Conservation (phyloP, 2,888 invertebrate species). For the Sphaerophoria taeniata region DNA sequence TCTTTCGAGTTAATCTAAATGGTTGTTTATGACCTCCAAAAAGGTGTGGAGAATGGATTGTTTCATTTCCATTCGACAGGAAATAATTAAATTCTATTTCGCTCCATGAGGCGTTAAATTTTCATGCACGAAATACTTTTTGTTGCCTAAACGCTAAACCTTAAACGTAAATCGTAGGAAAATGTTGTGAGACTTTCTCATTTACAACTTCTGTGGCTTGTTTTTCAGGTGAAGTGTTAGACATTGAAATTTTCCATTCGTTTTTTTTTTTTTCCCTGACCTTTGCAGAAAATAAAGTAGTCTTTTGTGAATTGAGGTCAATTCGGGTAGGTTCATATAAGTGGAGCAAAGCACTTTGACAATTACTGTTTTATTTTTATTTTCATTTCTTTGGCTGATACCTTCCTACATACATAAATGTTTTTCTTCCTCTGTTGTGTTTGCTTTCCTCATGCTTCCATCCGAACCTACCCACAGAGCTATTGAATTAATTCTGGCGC, state of each 20-base stretch:
- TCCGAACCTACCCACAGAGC: neutral
- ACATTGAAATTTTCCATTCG: neutral
- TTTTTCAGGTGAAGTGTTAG: conserved; percentile 10
- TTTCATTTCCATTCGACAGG: conserved; percentile 54
- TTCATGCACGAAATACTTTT: conserved; percentile 41
- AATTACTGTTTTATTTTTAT: conserved; percentile 56
- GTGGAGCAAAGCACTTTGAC: conserved; percentile 51
- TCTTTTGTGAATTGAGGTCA: neutral
- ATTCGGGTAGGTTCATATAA: conserved; percentile 22
- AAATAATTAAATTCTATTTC: conserved; percentile 69
- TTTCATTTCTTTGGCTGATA: conserved; percentile 7
- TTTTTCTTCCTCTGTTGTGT: conserved; percentile 27
- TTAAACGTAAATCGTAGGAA: neutral
- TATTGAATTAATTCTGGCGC: conserved; percentile 27
- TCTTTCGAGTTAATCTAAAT: conserved; percentile 44
- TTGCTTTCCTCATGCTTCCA: conserved; percentile 23
- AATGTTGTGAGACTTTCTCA: conserved; percentile 27
- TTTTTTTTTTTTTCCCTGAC: conserved; percentile 24
- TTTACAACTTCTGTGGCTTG: neutral
- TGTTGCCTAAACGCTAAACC: neutral
- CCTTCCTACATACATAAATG: neutral
- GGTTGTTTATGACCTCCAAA: conserved; percentile 57
- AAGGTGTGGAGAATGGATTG: conserved; percentile 56
- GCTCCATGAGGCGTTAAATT: conserved; percentile 60
- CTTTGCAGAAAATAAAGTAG: conserved; percentile 37